These are phyloP conservation scores for Butorides virescens DNA, from an alignment of 2,113 vertebrate species.

Conservation along the genomic window DNA sequence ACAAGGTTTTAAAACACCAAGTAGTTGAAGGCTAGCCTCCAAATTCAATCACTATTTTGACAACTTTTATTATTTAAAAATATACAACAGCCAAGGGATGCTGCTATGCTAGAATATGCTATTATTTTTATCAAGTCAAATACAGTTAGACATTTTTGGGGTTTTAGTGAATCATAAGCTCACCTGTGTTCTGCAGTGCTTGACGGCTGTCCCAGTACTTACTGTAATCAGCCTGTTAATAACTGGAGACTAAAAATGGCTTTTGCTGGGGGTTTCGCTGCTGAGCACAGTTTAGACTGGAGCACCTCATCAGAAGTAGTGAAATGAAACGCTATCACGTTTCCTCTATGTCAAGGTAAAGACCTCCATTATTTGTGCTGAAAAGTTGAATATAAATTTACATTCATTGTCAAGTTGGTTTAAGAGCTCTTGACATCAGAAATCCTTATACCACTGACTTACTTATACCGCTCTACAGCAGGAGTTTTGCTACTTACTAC, in stretches of 20 bases:
- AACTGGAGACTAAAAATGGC: not conserved
- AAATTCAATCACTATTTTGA: not conserved
- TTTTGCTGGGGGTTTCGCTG: too few relatives aligned
- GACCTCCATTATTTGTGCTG: not conserved
- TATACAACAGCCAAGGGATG: not conserved
- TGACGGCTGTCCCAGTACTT: not conserved
- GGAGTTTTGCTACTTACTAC: not conserved
- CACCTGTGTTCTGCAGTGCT: not conserved
- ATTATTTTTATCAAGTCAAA: not conserved
- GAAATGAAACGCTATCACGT: accelerated
- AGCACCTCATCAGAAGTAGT: not conserved
- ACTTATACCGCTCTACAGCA: not conserved
- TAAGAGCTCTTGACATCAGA: not conserved
- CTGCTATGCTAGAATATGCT: not conserved
- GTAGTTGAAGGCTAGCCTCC: not conserved
- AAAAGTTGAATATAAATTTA: not conserved
- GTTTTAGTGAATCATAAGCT: not conserved
- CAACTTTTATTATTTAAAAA: not conserved
- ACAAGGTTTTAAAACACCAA: not conserved
- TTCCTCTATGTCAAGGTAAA: not conserved
- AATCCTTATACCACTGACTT: not conserved
- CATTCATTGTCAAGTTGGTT: not conserved
- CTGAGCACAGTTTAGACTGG: not conserved
- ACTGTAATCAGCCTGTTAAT: not conserved
- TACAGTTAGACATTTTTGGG: not conserved